These are phyloP conservation scores for Coracias cyanogaster DNA, from an alignment of 2,797 vertebrate species.

Conservation along the genomic window DNA sequence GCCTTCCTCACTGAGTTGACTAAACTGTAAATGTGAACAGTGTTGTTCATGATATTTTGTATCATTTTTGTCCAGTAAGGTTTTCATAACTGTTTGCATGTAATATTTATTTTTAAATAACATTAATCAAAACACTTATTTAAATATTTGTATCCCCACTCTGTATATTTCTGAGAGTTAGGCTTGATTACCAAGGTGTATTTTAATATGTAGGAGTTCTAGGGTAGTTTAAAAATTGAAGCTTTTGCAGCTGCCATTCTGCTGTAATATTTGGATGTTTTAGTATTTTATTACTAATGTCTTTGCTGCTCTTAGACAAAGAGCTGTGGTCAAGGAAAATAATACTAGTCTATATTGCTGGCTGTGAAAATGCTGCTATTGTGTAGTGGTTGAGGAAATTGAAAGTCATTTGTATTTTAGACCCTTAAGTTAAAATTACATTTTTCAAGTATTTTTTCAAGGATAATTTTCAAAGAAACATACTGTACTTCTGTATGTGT, in stretches of 20 bases:
- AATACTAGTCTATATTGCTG: background rate
- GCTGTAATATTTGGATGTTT: background rate
- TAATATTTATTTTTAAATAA: background rate
- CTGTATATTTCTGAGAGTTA: background rate
- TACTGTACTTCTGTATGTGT: accelerated
- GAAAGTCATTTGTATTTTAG: background rate
- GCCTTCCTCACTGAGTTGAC: background rate
- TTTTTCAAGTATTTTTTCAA: background rate
- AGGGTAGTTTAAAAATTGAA: background rate
- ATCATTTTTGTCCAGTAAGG: background rate
- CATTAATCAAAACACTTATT: background rate
- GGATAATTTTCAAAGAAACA: background rate
- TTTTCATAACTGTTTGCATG: background rate
- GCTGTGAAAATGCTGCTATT: background rate
- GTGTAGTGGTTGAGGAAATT: background rate
- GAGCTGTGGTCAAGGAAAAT: background rate
- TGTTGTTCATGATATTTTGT: background rate
- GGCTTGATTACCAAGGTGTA: background rate
- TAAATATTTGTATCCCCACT: background rate
- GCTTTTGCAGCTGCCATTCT: background rate
- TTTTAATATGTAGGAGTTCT: background rate
- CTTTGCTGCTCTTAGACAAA: background rate
- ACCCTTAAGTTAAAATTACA: background rate
- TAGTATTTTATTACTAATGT: background rate
- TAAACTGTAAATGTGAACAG: background rate